Percentiles rank a stretch among this genome's conserved stretches.
Evolutionary conservation across 2,888 invertebrate genomes (phyloP).

Genomic region (Dysmachus trigonus): DNA sequence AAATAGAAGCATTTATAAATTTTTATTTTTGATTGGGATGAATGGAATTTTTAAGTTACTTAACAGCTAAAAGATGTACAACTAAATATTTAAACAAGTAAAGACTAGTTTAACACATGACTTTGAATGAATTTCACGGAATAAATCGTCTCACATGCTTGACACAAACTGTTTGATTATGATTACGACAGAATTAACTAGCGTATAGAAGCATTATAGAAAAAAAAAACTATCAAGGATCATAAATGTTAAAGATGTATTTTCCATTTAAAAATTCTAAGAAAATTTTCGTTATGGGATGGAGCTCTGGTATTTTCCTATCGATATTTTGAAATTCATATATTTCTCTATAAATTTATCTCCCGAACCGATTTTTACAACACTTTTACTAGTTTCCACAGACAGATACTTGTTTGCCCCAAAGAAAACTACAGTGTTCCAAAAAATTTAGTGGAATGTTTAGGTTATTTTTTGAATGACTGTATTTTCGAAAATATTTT

Average conservation of each 20-base stretch:
- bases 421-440: no score
- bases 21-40: neutral
- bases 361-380: no score
- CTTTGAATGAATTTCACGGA: neutral
- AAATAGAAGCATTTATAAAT: neutral
- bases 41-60: neutral
- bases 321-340: no score
- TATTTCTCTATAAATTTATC: no score
- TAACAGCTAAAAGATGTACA: neutral
- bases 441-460: no score
- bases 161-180: neutral
- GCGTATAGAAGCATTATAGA: neutral
- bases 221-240: neutral
- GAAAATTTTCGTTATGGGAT: neutral
- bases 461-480: no score
- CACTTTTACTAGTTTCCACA: no score
- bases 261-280: neutral
- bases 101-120: slow-evolving; percentile 36
- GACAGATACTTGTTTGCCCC: no score
- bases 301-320: no score
- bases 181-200: neutral
- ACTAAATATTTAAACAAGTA: neutral
- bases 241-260: neutral
- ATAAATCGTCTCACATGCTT: neutral
- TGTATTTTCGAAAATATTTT: no score